These are phyloP conservation scores for Holotrichia oblita DNA, from an alignment of 1,140 invertebrate species.

Conservation along the genomic window DNA sequence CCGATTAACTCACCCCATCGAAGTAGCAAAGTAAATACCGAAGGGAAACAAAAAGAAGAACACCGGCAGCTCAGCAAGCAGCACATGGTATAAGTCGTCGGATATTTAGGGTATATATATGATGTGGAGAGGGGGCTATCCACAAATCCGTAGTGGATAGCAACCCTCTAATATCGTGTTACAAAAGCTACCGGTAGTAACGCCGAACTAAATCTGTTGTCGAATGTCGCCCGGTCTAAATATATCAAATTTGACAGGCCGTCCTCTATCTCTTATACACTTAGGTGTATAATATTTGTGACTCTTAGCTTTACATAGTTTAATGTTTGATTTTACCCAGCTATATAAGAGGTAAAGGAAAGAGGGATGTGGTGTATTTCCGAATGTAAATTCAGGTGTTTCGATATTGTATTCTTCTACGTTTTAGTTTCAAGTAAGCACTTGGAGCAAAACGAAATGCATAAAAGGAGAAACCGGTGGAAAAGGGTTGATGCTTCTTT, in stretches of 20 bases:
- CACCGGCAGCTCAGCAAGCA: not conserved
- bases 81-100: not conserved
- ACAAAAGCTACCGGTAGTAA: slow-evolving; percentile 22
- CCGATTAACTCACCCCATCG: slow-evolving; percentile 36
- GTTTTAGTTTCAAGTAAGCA: too few species aligned
- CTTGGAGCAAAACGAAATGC: too few species aligned
- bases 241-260: slow-evolving; percentile 29
- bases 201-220: slow-evolving; percentile 29
- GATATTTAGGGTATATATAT: not conserved
- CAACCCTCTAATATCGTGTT: slow-evolving; percentile 36
- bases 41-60: not conserved
- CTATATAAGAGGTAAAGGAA: not conserved
- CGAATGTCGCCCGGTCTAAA: slow-evolving; percentile 14
- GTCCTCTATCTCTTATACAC: not conserved
- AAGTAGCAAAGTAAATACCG: slow-evolving; percentile 19
- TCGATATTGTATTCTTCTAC: not conserved
- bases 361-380: not conserved
- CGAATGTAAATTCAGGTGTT: slow-evolving; percentile 2
- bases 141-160: slow-evolving; percentile 9
- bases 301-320: not conserved
- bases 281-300: not conserved
- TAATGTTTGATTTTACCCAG: not conserved
- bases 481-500: too few species aligned
- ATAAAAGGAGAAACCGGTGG: too few species aligned
- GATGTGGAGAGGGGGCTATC: not conserved